Conservation (phyloP, 2,797 vertebrate species). For the Arrhamphus sclerolepis region DNA sequence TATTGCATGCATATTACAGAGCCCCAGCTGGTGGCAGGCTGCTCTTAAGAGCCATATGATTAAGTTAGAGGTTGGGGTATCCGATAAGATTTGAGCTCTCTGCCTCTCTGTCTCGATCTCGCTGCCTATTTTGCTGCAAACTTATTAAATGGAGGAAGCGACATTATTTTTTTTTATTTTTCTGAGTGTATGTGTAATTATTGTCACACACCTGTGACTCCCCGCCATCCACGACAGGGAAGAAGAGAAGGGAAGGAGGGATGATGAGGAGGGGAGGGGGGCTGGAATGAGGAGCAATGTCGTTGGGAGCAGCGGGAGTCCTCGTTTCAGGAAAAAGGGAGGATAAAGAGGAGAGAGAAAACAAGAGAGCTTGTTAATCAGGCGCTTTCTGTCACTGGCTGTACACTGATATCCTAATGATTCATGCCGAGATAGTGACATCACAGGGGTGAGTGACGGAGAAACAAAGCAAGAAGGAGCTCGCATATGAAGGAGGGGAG, state of each 20-base stretch:
- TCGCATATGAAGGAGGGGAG: constrained; percentile 40
- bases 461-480: constrained; percentile 41
- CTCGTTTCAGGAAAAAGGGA: constrained; percentile 75
- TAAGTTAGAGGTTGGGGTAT: constrained; percentile 97
- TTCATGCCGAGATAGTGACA: constrained; percentile 77
- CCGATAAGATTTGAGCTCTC: constrained; percentile 91
- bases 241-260: constrained; percentile 72
- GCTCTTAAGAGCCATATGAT: constrained; percentile 99
- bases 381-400: constrained; percentile 80
- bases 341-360: constrained; percentile 73
- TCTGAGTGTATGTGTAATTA: constrained; percentile 97
- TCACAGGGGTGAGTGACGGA: constrained; percentile 66
- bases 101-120: constrained; percentile 76
- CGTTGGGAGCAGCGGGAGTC: constrained; percentile 80
- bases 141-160: constrained; percentile 97
- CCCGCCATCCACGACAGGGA: constrained; percentile 80
- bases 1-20: constrained; percentile 97
- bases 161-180: constrained; percentile 86
- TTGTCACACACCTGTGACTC: constrained; percentile 98
- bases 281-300: constrained; percentile 70
- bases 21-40: constrained; percentile 96
- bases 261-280: constrained; percentile 51
- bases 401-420: constrained; percentile 83
- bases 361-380: constrained; percentile 82
- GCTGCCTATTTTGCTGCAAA: constrained; percentile 95